Evolutionary conservation across 2,888 invertebrate species (phyloP), one percentile per base, ranked within the genome.

Genomic region (Taenaris catops): DNA sequence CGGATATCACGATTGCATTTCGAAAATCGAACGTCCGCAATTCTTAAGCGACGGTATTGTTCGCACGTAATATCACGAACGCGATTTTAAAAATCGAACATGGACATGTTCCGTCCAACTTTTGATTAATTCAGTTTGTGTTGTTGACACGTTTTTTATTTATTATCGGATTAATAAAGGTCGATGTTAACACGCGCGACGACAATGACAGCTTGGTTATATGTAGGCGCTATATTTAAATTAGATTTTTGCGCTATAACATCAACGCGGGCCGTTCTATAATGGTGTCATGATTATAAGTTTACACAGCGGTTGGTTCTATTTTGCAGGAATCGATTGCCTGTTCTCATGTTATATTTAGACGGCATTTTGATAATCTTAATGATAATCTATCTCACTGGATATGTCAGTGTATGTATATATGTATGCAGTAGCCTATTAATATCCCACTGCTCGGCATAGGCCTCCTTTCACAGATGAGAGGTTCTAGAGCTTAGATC

Each of bases 141-240:
- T 18, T 34, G 20, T 28, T 39, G 23, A 39, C 38, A 34, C 25
- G 43, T 45, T 49, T 53, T 43, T 53, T 7, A 6, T 19, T 46
- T 52, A 29, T 31, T 38, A 38, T 39, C n/a, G n/a, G n/a, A n/a
- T n/a, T n/a, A n/a, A n/a, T n/a, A 46, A 51, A 51, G 40, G 41
- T 48, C 42, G 46, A 27, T 33, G 55, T 62, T 65, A 67, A 74
- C 55, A 72, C 65, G 59, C 64, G 63, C 71, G 65, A 56, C 67
- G 64, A 76, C 70, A 75, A 74, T 83, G 79, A 79, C 75, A 71
- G 71, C 63, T 64, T 55, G 51, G 58, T 72, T 70, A 69, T 71
- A 71, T 59, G 70, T 68, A 62, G 63, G 59, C 62, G 63, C 69
- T 72, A 69, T 64, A 68, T 63, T 66, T 69, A 72, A 67, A 69